Evolutionary conservation across 1,140 invertebrate species (phyloP), one percentile per base, ranked within the genome.

Genomic region (Diabrotica virgifera): DNA sequence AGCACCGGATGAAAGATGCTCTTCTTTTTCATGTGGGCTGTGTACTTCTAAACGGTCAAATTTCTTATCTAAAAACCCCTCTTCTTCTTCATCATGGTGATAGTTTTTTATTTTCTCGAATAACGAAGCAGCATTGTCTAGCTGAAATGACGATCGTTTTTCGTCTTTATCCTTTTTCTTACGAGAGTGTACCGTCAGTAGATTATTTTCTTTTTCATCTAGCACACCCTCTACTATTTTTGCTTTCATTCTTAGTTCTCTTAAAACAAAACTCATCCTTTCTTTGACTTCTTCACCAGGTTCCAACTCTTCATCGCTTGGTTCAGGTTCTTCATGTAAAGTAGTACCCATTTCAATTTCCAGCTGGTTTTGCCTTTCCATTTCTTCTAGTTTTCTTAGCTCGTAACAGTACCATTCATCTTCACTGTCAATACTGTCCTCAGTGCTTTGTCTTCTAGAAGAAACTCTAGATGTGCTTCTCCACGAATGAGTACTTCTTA

Each of bases 391-490:
- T 78, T 95, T 93, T 54, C 90, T 83, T 59, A 95, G 74, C 74
- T 95, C 93, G 76, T 96, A 94, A 67, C 90, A 91, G 73, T 94
- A 96, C 89, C 93, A 96, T 81, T 95, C 93, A 75, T 96, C 93
- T 79, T 96, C 93, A 52, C 90, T 93, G 78, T 96, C 93, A 62
- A 96, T 95, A 63, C 91, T 93, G 71, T 96, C 93, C 80, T 95
- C 93, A 0, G 93, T 95, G 76, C 92, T 94, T 81, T 96, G 93
- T 46, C 93, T 81, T 72, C 93, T 83, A 2, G 93, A 95, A 5
- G 92, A 93, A n/a, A 92, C 89, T 68, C 90, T 81, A 0, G 92
- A 94, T 3, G 90, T 89, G 72, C 91, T 94, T 66, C 92, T 83
- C 81, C 89, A 92, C 0, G 92, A 94, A 81, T 94, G 90, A 5